Base-by-base conservation (phyloP, 2,888 invertebrate species). In the Rhagonycha fulva region DNA sequence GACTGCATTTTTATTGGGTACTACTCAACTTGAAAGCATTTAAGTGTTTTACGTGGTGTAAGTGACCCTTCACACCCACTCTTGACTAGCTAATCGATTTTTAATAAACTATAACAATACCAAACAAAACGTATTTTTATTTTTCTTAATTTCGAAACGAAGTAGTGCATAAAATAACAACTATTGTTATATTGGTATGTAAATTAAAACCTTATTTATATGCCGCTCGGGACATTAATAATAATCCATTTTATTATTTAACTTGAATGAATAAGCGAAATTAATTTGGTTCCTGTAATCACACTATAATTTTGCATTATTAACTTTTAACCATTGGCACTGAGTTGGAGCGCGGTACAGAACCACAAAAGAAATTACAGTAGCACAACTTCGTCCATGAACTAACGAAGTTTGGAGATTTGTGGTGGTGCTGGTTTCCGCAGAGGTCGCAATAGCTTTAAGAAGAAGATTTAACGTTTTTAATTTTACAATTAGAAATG, bases 121-220 rank as follows among this genome's bases (percentile, higher is more conserved):
- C 62, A 62, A 30, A 62, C 69, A 69, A 72, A 62, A 30, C 61
- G 26, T 47, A 69, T 47, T 69, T 72, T 72, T 69, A 69, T 73
- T 73, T 68, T 73, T 73, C 69, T 73, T 69, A 73, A 73, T 73
- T 73, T 73, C 24, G 23, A 68, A 73, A 69, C 12, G 69, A 73
- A 73, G 14, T 73, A 69, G 73, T 73, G 73, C 73, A 73, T 73
- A 73, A 73, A 68, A 73, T 69, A 69, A 73, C 68, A 69, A 69
- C 68, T 73, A 69, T 73, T 69, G 68, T 73, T 73, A 71, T 67
- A 60, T 23, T 24, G 62, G 68, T 32, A 73, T 73, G 73, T 69
- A 73, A 69, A 73, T 73, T 63, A 32, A 69, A 69, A 62, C 62
- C 69, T 24, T 28, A 26, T 26, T 24, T 26, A 68, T 24, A 68